Base-by-base conservation (phyloP, 2,113 vertebrate genomes). In the Cavia porcellus region DNA sequence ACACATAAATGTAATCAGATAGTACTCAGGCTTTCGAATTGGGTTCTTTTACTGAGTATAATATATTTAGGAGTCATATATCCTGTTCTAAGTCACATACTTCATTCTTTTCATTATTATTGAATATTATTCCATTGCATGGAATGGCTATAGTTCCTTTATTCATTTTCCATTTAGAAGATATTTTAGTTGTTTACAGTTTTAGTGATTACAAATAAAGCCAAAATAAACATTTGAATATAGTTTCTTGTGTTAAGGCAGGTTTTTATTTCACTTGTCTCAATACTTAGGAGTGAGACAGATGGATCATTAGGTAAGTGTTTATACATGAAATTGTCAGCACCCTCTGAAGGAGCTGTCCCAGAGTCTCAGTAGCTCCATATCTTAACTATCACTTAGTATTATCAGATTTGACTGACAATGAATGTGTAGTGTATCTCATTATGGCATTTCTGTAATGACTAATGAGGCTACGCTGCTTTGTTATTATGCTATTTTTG, bases 121-220 rank as follows among this genome's bases (percentile, higher is more conserved):
- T 72, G 57, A 94, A 66, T 82, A 20, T 79, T 28, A 62, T 52
- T 64, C 50, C 30, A 55, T 35, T 77, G 28, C 42, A 50, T 89
- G 74, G 20, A 50, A 25, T 22, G 35, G 83, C n/a, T 22, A 52
- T 1, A n/a, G 30, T 90, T 82, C 38, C 14, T 42, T 82, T 86
- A 81, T 82, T 93, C 17, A 77, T 52, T 93, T 70, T 95, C 42
- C 87, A 93, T 32, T 35, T 59, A 70, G 81, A 86, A 86, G 61
- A 50, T 15, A 87, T 64, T 74, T n/a, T 38, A n/a, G 11, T 72
- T 77, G 3, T 70, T 92, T 72, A 7, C 0, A 81, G 35, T 8
- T 84, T 86, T 24, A 0, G 0, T 89, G 66, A 93, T 87, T 82
- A 90, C 83, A 90, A 96, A 81, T 72, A 95, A 95, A 87, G 13